Evolutionary conservation across 64 coral and sea anemone genomes (phyloP), one percentile per base, ranked within the genome.

Genomic region (Orbicella faveolata): DNA sequence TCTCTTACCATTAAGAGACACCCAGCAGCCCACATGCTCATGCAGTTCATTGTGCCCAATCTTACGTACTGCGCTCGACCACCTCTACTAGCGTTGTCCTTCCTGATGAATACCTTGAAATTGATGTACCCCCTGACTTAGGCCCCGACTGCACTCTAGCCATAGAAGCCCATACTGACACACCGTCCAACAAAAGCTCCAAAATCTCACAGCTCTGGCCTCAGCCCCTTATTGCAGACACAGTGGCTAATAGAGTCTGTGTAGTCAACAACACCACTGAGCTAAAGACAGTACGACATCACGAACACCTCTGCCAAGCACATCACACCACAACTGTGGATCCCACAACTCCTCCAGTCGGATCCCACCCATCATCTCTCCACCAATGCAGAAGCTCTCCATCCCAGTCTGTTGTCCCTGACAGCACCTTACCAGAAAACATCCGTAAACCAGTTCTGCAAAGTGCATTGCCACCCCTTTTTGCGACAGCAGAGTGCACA

Each of bases 1-100:
- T 77, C 51, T 23, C 39, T 16, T 88, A 88, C 75, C 30, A 53
- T 57, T n/a, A 48, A 1, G 70, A 88, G 25, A 33, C 55, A n/a
- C 16, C 2, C 17, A n/a, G 17, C 52, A 76, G 25, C n/a, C n/a
- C 73, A 20, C 68, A 52, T 35, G 44, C 86, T 63, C 48, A 85
- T 65, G 64, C 67, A 30, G 75, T 89, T 18, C 74, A 75, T 23
- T 17, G 34, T 5, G 48, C 87, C 3, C 33, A 55, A 17, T 59
- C 87, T 13, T 89, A 68, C 55, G 87, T 89, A 20, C 34, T 89
- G 19, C 75, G 74, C 37, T 89, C 74, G 13, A 63, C 87, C 19
- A 37, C 87, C 36, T 44, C 75, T 39, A 39, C 87, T 4, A 77
- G 75, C 17, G 33, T 89, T 25, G 21, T 89, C 17, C 35, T 51